A percentile compares a stretch with the other conserved stretches of the same genome.
These are phyloP conservation scores for Austrofundulus limnaeus DNA, from an alignment of 2,113 vertebrate species.

Conservation along the genomic window DNA sequence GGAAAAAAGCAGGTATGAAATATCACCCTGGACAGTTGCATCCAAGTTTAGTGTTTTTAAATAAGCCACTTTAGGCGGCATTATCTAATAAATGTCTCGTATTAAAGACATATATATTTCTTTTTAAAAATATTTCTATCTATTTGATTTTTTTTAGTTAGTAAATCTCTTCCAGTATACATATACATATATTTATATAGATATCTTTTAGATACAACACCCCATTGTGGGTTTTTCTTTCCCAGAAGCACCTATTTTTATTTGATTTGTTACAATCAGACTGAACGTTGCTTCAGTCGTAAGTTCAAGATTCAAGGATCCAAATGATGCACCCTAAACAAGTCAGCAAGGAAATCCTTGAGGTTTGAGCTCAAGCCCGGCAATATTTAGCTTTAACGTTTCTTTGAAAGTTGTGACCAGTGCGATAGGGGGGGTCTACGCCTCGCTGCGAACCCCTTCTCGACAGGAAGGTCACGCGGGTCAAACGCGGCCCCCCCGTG, in stretches of 20 bases:
- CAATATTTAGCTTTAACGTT: slow-evolving; percentile 57
- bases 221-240: slow-evolving; percentile 65
- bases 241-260: slow-evolving; percentile 69
- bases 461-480: slow-evolving; percentile 35
- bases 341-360: slow-evolving; percentile 52
- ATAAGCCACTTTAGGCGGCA: slow-evolving; percentile 76
- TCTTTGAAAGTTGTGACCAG: slow-evolving; percentile 39
- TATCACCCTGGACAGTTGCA: slow-evolving; percentile 71
- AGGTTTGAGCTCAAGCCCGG: slow-evolving; percentile 43
- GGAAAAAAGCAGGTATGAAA: slow-evolving; percentile 73
- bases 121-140: slow-evolving; percentile 84
- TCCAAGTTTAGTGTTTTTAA: slow-evolving; percentile 77
- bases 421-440: slow-evolving; percentile 44
- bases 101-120: slow-evolving; percentile 73
- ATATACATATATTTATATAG: too few species aligned
- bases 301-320: slow-evolving; percentile 70
- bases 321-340: slow-evolving; percentile 54
- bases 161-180: slow-evolving; percentile 75
- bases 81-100: slow-evolving; percentile 73
- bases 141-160: slow-evolving; percentile 73
- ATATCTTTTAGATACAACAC: slow-evolving; percentile 69
- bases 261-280: slow-evolving; percentile 70
- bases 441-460: slow-evolving; percentile 15
- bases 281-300: slow-evolving; percentile 65
- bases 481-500: slow-evolving; percentile 38